phyloP scores from a whole-genome alignment of 2,797 vertebrate genomes.

The Esox masquinongy region DNA sequence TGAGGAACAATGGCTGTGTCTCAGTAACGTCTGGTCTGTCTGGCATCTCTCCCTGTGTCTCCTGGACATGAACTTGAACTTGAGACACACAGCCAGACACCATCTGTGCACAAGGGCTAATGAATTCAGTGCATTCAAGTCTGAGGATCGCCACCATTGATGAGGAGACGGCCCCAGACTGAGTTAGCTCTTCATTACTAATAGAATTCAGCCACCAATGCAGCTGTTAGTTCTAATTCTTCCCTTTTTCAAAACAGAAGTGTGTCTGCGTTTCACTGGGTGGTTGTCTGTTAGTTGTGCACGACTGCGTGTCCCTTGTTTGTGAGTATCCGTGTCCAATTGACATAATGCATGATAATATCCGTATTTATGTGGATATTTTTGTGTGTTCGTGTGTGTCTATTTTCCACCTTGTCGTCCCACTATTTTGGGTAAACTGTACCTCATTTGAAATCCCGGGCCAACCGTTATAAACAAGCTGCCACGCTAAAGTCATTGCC shows the following conservation, averaged over 20 bases:
- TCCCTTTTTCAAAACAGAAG: slow-evolving; percentile 36
- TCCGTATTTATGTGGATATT: slow-evolving; percentile 25
- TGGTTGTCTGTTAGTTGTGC: slow-evolving; percentile 1
- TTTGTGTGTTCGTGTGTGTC: slow-evolving; percentile 17
- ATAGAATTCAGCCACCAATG: slow-evolving; percentile 69
- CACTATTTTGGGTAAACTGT: slow-evolving; percentile 4
- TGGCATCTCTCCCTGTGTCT: slow-evolving; percentile 58
- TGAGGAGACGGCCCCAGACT: slow-evolving; percentile 75
- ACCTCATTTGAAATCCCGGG: slow-evolving; percentile 40
- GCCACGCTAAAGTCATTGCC: slow-evolving; percentile 51
- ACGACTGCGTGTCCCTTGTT: slow-evolving; percentile 10
- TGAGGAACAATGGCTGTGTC: slow-evolving; percentile 68
- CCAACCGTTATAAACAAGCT: slow-evolving; percentile 39
- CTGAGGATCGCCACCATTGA: slow-evolving; percentile 69
- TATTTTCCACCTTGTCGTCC: slow-evolving; percentile 21
- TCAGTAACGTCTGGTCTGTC: slow-evolving; percentile 63
- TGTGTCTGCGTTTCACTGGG: neutral
- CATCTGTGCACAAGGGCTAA: slow-evolving; percentile 75
- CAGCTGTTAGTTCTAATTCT: slow-evolving; percentile 65
- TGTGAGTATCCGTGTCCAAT: slow-evolving; percentile 13
- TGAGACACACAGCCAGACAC: slow-evolving; percentile 76
- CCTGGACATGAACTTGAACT: slow-evolving; percentile 78
- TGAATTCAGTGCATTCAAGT: slow-evolving; percentile 78
- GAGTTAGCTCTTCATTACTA: slow-evolving; percentile 73
- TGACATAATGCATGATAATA: slow-evolving; percentile 14